A percentile compares a stretch with the other conserved stretches of the same genome.
phyloP scores from a whole-genome alignment of 2,797 vertebrate species.

The Cetoscarus ocellatus region DNA sequence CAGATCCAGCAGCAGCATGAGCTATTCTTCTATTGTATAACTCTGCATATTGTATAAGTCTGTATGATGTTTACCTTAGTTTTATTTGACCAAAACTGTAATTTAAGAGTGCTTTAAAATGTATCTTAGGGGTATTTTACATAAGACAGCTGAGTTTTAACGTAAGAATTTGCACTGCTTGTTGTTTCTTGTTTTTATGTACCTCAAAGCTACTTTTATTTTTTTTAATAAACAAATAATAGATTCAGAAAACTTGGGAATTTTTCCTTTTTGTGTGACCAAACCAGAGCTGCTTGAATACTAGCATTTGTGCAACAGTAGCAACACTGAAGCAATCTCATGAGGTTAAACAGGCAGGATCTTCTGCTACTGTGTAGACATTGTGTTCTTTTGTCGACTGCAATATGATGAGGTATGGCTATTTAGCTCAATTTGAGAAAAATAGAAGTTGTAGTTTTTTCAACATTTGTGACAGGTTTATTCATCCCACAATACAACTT shows the following conservation, averaged over 20 bases:
- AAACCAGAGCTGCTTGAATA: not conserved
- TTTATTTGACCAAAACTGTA: not conserved
- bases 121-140: not conserved
- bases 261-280: not conserved
- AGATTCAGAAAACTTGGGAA: not conserved
- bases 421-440: too few species aligned
- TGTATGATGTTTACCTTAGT: not conserved
- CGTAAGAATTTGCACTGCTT: not conserved
- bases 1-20: not conserved
- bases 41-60: not conserved
- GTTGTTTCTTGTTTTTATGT: not conserved
- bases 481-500: not conserved
- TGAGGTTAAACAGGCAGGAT: not conserved
- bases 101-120: not conserved
- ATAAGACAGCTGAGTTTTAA: not conserved
- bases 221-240: not conserved
- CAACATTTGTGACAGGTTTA: not conserved
- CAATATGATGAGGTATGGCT: not conserved
- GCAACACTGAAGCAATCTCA: not conserved
- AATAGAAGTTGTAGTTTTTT: not conserved
- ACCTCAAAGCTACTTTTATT: too few species aligned
- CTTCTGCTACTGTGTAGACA: not conserved
- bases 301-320: constrained; percentile 17
- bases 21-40: not conserved
- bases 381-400: not conserved